Base-by-base conservation (phyloP, 2,888 invertebrate species). In the Epinotia bilunana region DNA sequence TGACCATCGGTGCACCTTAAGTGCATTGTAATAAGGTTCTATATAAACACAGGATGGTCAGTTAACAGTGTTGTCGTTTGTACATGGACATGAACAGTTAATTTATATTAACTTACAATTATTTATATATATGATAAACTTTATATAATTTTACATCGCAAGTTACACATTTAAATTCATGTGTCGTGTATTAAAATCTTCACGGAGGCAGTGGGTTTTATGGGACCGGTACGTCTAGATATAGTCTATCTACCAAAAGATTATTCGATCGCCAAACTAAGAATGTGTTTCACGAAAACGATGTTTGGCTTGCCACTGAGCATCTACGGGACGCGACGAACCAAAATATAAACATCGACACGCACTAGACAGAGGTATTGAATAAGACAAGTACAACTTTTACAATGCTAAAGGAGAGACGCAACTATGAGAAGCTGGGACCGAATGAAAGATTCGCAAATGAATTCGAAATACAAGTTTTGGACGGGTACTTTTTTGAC, bases 401-500 rank as follows among this genome's bases (percentile, higher is more conserved):
- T 16, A 68, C n/a, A 20, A 57, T 73, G 61, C 49, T 60, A 53
- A 70, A 69, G 74, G 64, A 70, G 55, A 55, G 49, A 53, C n/a
- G 16, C 65, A 16, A 67, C 62, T 46, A 39, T 11, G 13, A 33
- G 61, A 39, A 60, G 53, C 57, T 16, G n/a, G 71, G 53, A 65
- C 67, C 65, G 71, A 75, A 43, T 53, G 16, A 9, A 65, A 65
- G 39, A 67, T 53, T 63, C 39, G 49, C 62, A 70, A 76, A 72
- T 67, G 49, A 76, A 75, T 67, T 72, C 20, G 60, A 76, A 77
- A 60, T 70, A 63, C 64, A 72, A 76, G 79, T 69, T 86, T 84
- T 91, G 91, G 91, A 91, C 91, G 91, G 91, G 90, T 88, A 83
- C 76, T 80, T 78, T 83, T 81, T 70, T 74, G 53, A 71, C 73